A percentile compares a stretch with the other conserved stretches of the same genome.
These are phyloP conservation scores for Glaucopsyche alexis DNA, from an alignment of 2,888 invertebrate genomes.

Conservation along the genomic window DNA sequence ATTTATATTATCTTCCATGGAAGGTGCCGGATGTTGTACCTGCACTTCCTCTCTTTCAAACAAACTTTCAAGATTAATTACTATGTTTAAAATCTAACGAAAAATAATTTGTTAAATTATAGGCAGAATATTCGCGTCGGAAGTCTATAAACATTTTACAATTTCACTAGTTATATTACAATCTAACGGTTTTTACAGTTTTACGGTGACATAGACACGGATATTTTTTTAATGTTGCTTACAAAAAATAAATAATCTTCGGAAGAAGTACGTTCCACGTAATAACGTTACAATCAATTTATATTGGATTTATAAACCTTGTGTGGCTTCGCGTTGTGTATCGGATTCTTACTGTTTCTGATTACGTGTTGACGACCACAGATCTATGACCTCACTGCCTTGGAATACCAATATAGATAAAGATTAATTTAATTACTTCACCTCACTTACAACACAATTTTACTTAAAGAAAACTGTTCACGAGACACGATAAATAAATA, in stretches of 20 bases:
- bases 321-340: slow-evolving; percentile 15
- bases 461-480: too few species aligned
- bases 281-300: slow-evolving; percentile 22
- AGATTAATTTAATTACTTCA: background rate
- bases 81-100: too few species aligned
- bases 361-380: slow-evolving; percentile 12
- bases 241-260: background rate
- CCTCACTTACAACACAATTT: background rate
- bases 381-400: background rate
- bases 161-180: too few species aligned
- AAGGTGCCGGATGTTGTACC: too few species aligned
- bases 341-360: slow-evolving; percentile 2
- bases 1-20: too few species aligned
- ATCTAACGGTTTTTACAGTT: too few species aligned
- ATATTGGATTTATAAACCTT: slow-evolving; percentile 24
- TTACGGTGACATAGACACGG: too few species aligned
- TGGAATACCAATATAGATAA: background rate
- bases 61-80: too few species aligned
- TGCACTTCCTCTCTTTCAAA: too few species aligned
- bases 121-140: too few species aligned
- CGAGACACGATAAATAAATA: background rate
- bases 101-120: too few species aligned
- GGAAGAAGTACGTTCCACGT: background rate
- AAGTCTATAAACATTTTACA: too few species aligned
- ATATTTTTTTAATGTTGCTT: background rate